These are phyloP conservation scores for Helogale parvula DNA, from an alignment of 2,113 vertebrate genomes.

Conservation along the genomic window DNA sequence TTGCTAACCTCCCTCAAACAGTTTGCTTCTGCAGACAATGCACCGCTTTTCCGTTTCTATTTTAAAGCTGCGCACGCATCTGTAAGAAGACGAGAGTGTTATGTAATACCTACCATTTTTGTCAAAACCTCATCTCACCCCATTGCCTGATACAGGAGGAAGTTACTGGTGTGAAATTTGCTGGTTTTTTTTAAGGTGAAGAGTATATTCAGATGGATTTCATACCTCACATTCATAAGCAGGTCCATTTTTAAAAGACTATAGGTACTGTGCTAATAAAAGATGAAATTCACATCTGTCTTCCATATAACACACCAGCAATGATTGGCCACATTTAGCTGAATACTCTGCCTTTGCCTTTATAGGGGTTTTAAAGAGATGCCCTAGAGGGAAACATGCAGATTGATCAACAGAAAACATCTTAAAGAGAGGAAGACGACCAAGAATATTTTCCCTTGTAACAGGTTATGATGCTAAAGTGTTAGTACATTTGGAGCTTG, in stretches of 20 bases:
- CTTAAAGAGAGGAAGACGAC: slow-evolving; percentile 16
- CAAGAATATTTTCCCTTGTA: slow-evolving; percentile 32
- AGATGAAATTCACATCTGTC: slow-evolving; percentile 63
- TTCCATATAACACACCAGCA: background rate
- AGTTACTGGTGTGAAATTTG: slow-evolving; percentile 79
- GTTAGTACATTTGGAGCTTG: slow-evolving; percentile 54
- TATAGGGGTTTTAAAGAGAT: slow-evolving; percentile 59
- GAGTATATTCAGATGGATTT: slow-evolving; percentile 78
- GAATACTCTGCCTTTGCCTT: slow-evolving; percentile 34
- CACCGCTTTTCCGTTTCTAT: slow-evolving; percentile 53
- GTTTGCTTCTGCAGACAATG: slow-evolving; percentile 74
- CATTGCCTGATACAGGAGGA: slow-evolving; percentile 79
- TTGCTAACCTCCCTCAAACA: slow-evolving; percentile 59
- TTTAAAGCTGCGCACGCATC: slow-evolving; percentile 76
- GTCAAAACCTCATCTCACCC: slow-evolving; percentile 79
- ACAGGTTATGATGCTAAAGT: slow-evolving; percentile 61
- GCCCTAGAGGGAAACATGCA: slow-evolving; percentile 39
- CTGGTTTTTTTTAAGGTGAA: slow-evolving; percentile 73
- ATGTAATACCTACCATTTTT: slow-evolving; percentile 81
- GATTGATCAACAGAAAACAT: slow-evolving; percentile 59
- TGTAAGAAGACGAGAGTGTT: slow-evolving; percentile 74
- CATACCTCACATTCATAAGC: slow-evolving; percentile 72
- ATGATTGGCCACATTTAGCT: slow-evolving; percentile 35
- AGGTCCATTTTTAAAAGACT: slow-evolving; percentile 63
- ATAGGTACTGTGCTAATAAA: slow-evolving; percentile 68